Evolutionary conservation across 2,888 invertebrate genomes (phyloP), one percentile per base, ranked within the genome.

Genomic region (Ferrisia virgata): DNA sequence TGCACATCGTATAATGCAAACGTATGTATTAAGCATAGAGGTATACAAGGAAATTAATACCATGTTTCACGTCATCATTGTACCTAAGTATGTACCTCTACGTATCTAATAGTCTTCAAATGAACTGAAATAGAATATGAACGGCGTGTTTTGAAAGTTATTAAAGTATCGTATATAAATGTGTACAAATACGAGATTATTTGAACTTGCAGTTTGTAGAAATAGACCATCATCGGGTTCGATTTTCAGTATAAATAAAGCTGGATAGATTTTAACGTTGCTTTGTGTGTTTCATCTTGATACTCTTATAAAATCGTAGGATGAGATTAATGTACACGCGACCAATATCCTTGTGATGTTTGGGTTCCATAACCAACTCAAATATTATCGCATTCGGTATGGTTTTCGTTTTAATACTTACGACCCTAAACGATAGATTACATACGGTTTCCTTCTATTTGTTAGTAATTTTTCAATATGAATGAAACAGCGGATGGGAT

Each of bases 11-110:
- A n/a, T n/a, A n/a, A n/a, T n/a, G n/a, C n/a, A n/a, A n/a, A n/a
- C n/a, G n/a, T n/a, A n/a, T n/a, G n/a, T n/a, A n/a, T n/a, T n/a
- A n/a, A n/a, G n/a, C n/a, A n/a, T n/a, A n/a, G n/a, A n/a, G n/a
- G n/a, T n/a, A n/a, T n/a, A 76, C n/a, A 28, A 76, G 18, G 18
- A 76, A 76, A 76, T 76, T 76, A 76, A 76, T 76, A 36, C 36
- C 18, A 76, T 76, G 22, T 11, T 76, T n/a, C 18, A 36, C 36
- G 36, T 36, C 33, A 76, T 36, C 33, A 76, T 33, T 5, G 28
- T 64, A 8, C 22, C 2, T 36, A 22, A 76, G 36, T 18, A n/a
- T n/a, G n/a, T n/a, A n/a, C n/a, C n/a, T n/a, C n/a, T n/a, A n/a
- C n/a, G n/a, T n/a, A n/a, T n/a, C n/a, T n/a, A n/a, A n/a, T n/a